Evolutionary conservation across 2,888 invertebrate species (phyloP), one percentile per base, ranked within the genome.

Genomic region (Machimus rusticus): DNA sequence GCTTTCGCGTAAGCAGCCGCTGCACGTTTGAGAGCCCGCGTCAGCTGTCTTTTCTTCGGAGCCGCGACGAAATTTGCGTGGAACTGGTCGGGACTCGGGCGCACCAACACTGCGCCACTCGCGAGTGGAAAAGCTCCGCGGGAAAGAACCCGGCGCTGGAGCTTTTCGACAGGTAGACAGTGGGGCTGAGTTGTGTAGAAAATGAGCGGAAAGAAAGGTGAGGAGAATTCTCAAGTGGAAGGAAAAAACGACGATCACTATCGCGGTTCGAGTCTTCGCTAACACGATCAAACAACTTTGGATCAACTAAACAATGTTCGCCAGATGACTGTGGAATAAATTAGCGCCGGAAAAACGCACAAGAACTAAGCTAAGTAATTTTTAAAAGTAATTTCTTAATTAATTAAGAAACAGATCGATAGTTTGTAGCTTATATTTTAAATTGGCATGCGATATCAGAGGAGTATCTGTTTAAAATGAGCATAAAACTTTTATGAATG

Each of bases 1-100:
- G 90, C 88, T 89, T 88, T 89, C 89, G 89, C 90, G 89, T 89
- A 89, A 89, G 90, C 90, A 90, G 90, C 89, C 88, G 89, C 89
- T 89, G 88, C 89, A 89, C 90, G 89, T 90, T 90, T 90, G 89
- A 89, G 87, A 74, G 79, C 55, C 66, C 46, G n/a, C 37, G 66
- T 84, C 82, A 84, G 82, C 66, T 66, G 66, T 39, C 9, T 39
- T 23, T 37, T 19, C 82, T 34, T 16, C 82, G 66, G 37, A 66
- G 57, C 66, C 79, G 19, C 19, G 28, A 79, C 39, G 46, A 43
- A 23, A 23, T 34, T 23, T 51, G 16, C 14, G 16, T 43, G 28
- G 79, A 46, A 79, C 51, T 79, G 79, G 79, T 51, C 19, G 37
- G 46, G 55, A 55, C 55, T 51, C 19, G 37, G 46, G 55, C 79